Conservation (phyloP, 1,140 invertebrate species). For the Pachypsylla venusta region DNA sequence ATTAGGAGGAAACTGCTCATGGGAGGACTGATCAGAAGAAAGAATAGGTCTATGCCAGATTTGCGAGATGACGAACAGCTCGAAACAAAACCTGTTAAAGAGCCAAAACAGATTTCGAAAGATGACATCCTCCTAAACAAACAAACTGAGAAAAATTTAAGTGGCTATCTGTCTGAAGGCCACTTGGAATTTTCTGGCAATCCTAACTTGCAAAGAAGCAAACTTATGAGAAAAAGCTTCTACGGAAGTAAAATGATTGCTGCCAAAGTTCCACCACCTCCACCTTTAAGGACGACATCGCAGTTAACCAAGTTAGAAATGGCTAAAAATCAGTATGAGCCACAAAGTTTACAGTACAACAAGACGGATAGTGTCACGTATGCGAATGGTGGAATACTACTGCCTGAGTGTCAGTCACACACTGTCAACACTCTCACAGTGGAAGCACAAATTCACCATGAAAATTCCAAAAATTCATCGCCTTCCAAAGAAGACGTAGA, state of each 20-base stretch:
- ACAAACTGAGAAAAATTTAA: conserved; percentile 36
- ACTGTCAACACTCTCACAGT: conserved; percentile 47
- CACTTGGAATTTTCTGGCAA: conserved; percentile 64
- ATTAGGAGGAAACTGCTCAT: conserved; percentile 72
- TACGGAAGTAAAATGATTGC: conserved; percentile 55
- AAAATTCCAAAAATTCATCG: conserved; percentile 37
- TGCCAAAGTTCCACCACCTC: conserved; percentile 71
- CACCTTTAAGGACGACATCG: conserved; percentile 70
- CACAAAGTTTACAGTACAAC: conserved; percentile 46
- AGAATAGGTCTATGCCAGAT: conserved; percentile 84
- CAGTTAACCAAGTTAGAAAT: conserved; percentile 43
- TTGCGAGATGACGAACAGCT: conserved; percentile 44
- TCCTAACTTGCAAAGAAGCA: conserved; percentile 69
- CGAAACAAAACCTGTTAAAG: conserved; percentile 27
- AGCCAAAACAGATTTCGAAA: conserved; percentile 33
- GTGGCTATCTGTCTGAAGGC: conserved; percentile 73
- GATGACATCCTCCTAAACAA: conserved; percentile 56
- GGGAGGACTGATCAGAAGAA: conserved; percentile 72
- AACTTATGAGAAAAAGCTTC: conserved; percentile 76
- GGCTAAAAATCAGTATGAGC: conserved; percentile 19
- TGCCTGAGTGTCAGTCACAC: conserved; percentile 20
- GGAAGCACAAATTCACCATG: conserved; percentile 63
- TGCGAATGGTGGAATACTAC: conserved; percentile 34
- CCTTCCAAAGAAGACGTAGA: conserved; percentile 34
- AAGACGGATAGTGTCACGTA: conserved; percentile 37